A percentile compares a stretch with the other conserved stretches of the same genome.
phyloP scores from a whole-genome alignment of 2,113 vertebrate genomes.

The Dicentrarchus labrax region DNA sequence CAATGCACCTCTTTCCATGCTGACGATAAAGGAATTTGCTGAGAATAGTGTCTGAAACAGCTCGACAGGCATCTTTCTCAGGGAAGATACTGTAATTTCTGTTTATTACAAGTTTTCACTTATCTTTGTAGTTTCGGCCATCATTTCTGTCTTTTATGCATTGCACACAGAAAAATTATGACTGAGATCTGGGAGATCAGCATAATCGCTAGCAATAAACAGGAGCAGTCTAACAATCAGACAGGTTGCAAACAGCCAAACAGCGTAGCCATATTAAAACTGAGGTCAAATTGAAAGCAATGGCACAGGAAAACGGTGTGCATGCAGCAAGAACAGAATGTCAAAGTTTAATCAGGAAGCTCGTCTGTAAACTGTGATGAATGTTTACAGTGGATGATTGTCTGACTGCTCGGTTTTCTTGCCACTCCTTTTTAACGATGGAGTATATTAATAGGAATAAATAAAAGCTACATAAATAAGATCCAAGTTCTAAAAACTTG shows the following conservation, averaged over 20 bases:
- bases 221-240: neutral
- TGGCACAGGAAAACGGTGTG: neutral
- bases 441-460: neutral
- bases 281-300: neutral
- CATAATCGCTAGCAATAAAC: neutral
- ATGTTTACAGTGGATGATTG: neutral
- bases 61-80: neutral
- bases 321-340: neutral
- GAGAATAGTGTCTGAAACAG: slow-evolving; percentile 5
- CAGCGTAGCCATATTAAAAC: neutral
- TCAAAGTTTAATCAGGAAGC: neutral
- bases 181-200: neutral
- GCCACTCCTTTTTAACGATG: neutral
- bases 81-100: neutral
- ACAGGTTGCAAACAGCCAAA: neutral
- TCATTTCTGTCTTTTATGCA: neutral
- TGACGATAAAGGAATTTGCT: slow-evolving; percentile 3
- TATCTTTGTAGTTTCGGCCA: neutral
- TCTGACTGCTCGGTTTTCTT: neutral
- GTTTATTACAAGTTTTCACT: neutral
- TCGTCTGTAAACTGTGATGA: neutral
- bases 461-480: neutral
- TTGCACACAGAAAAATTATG: neutral
- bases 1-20: slow-evolving; percentile 34
- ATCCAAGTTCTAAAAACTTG: neutral